Percentiles rank a stretch among this genome's conserved stretches.
Conservation (phyloP, 2,113 vertebrate genomes). For the Muscicapa adusta region DNA sequence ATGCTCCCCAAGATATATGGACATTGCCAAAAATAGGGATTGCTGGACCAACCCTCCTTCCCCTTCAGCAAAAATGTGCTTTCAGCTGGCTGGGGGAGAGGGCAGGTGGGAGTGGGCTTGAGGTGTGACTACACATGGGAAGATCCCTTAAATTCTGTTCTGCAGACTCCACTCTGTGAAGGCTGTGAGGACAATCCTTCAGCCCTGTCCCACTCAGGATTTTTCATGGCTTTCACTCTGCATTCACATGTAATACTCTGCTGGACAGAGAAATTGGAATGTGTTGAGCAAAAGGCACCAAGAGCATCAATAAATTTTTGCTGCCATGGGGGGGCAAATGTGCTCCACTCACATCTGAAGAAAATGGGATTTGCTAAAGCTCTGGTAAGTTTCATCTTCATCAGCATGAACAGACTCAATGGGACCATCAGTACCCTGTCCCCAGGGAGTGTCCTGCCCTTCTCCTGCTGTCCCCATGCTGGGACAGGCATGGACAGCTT, state of each 20-base stretch:
- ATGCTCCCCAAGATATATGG: not conserved
- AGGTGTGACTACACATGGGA: rapidly evolving
- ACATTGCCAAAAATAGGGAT: not conserved
- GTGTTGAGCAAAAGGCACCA: not conserved
- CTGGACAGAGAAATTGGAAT: not conserved
- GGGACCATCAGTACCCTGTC: not conserved
- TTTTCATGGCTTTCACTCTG: not conserved
- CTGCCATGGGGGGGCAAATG: rapidly evolving
- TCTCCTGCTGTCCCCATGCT: not conserved
- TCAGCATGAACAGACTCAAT: not conserved
- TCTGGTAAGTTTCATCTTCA: not conserved
- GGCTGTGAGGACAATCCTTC: not conserved
- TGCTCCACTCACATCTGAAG: not conserved
- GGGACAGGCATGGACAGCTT: not conserved
- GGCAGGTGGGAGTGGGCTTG: not conserved
- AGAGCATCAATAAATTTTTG: not conserved
- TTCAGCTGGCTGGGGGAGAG: not conserved
- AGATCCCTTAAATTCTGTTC: not conserved
- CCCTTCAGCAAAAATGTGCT: rapidly evolving
- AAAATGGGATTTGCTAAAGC: not conserved
- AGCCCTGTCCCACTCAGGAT: not conserved
- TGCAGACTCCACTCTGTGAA: rapidly evolving
- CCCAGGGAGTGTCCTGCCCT: not conserved
- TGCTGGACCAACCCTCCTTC: not conserved
- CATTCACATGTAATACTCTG: not conserved